phyloP scores from a whole-genome alignment of 2,113 vertebrate genomes.

The Psittacula cyanocephala region DNA sequence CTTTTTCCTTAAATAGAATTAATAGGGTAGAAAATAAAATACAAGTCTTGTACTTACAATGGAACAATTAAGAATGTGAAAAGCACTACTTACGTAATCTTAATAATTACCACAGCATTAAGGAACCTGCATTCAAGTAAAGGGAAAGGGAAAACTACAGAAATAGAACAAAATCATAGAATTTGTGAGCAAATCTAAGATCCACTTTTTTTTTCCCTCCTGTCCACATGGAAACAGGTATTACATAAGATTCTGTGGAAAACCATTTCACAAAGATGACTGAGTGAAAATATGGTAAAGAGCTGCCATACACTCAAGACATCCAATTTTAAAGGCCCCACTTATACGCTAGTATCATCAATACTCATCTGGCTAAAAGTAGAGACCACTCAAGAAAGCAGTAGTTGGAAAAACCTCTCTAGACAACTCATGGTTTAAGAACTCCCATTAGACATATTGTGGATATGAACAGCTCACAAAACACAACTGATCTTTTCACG shows the following conservation, averaged over 20 bases:
- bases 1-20: conserved; percentile 83
- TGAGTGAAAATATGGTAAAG: not conserved
- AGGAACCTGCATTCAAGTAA: not conserved
- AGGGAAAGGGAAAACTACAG: not conserved
- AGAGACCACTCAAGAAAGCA: not conserved
- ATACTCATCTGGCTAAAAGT: not conserved
- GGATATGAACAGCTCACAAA: not conserved
- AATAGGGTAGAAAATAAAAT: conserved; percentile 41
- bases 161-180: not conserved
- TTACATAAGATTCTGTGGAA: not conserved
- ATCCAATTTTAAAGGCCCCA: not conserved
- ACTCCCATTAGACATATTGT: not conserved
- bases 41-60: not conserved
- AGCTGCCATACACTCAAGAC: not conserved
- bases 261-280: not conserved
- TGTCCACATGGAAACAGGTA: not conserved
- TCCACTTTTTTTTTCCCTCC: not conserved
- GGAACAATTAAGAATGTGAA: conserved; percentile 16
- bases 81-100: not conserved
- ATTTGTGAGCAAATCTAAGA: not conserved
- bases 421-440: not conserved
- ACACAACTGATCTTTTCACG: not conserved
- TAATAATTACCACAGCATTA: not conserved
- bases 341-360: not conserved
- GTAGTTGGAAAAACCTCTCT: not conserved